phyloP scores from a whole-genome alignment of 23 tunicate genomes.

The Diplosoma virens region DNA sequence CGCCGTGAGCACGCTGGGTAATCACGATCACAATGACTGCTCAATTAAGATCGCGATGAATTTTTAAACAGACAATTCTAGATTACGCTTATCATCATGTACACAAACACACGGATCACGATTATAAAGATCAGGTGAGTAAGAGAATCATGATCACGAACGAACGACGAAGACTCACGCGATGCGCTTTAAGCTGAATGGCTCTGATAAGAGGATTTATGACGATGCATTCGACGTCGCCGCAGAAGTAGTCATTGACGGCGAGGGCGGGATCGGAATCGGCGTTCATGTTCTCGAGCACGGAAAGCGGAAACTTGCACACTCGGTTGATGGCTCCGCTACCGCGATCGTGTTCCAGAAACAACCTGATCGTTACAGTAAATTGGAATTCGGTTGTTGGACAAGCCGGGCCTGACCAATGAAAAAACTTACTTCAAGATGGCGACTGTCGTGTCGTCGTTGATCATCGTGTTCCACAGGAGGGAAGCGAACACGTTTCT shows the following conservation, averaged over 20 bases:
- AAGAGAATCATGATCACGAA: not conserved
- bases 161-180: conserved; percentile 35
- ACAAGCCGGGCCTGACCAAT: no score
- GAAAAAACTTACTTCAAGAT: conserved; percentile 59
- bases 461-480: conserved; percentile 83
- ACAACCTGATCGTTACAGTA: no score
- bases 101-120: no score
- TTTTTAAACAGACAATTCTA: no score
- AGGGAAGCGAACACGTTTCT: conserved; percentile 81
- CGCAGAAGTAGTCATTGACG: conserved; percentile 62
- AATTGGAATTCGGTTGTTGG: no score
- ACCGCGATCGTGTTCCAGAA: conserved; percentile 77
- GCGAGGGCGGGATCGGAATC: conserved; percentile 43
- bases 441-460: conserved; percentile 72
- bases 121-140: no score
- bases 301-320: conserved; percentile 67
- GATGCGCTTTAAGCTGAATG: conserved; percentile 76
- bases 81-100: no score
- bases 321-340: conserved; percentile 90
- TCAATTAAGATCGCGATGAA: no score
- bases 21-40: no score
- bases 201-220: conserved; percentile 78
- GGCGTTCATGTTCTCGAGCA: conserved; percentile 7
- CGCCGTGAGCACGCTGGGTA: no score
- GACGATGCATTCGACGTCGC: conserved; percentile 51